A percentile compares a stretch with the other conserved stretches of the same genome.
Evolutionary conservation across 2,113 vertebrate genomes (phyloP).

Genomic region (Tringa solitaria): DNA sequence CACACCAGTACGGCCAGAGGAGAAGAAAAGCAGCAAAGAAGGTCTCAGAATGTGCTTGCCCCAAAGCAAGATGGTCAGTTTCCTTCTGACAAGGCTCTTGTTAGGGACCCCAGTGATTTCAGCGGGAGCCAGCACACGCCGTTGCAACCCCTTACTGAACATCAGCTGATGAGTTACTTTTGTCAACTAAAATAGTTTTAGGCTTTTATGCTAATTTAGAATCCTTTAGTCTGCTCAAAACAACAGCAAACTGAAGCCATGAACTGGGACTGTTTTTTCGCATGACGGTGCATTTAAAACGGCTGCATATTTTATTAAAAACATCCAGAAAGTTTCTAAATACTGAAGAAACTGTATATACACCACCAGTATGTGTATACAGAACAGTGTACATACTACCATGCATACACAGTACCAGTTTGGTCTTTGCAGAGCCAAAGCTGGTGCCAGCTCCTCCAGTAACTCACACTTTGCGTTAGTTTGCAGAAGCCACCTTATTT

Average conservation of each 20-base stretch:
- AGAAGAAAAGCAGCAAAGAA: background rate
- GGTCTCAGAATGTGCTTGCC: background rate
- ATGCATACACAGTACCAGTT: background rate
- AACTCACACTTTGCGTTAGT: background rate
- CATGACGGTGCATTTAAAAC: background rate
- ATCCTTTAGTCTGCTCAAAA: background rate
- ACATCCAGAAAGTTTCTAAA: background rate
- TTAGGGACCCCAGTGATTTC: background rate
- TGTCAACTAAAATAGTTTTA: background rate
- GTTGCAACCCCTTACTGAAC: too few species aligned
- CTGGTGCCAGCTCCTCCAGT: background rate
- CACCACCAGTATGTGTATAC: background rate
- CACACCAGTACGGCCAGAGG: background rate
- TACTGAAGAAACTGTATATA: background rate
- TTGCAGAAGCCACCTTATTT: background rate
- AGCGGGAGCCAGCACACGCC: background rate
- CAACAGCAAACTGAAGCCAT: background rate
- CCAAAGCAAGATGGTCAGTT: background rate
- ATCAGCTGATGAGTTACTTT: background rate
- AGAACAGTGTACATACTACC: background rate
- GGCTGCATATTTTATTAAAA: background rate
- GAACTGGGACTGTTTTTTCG: background rate
- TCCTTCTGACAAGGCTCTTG: background rate
- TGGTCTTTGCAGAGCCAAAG: background rate
- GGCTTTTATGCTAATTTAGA: background rate